Evolutionary conservation across 2,797 vertebrate genomes (phyloP).

Genomic region (Karalla daura): DNA sequence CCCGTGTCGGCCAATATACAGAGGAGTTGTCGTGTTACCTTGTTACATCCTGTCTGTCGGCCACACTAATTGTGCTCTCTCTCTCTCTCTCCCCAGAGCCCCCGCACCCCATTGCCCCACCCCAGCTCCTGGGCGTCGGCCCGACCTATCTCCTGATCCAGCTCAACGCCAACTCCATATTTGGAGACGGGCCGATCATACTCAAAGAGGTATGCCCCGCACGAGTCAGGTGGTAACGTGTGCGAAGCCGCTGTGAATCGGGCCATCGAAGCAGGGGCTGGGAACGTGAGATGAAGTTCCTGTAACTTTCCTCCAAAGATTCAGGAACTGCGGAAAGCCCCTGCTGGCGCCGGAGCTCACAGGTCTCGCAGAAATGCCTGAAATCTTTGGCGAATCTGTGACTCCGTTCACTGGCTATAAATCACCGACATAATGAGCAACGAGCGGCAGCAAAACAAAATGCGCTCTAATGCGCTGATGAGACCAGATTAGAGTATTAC

Average conservation of each 20-base stretch:
- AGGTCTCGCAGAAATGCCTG: no score
- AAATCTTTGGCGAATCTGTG: no score
- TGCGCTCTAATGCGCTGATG: not conserved
- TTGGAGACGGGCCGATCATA: slow-evolving; percentile 97
- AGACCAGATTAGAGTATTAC: not conserved
- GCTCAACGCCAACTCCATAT: slow-evolving; percentile 97
- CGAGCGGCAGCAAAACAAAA: no score
- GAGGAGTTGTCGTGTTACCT: not conserved
- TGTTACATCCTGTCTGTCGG: slow-evolving; percentile 1
- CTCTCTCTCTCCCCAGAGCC: slow-evolving; percentile 86
- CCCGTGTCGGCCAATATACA: slow-evolving; percentile 4
- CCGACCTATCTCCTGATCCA: slow-evolving; percentile 97
- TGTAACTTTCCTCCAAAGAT: no score
- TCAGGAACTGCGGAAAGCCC: no score
- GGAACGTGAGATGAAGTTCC: no score
- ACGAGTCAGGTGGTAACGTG: not conserved
- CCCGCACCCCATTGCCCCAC: slow-evolving; percentile 95
- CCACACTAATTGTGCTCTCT: slow-evolving; percentile 35
- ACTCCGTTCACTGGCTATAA: no score
- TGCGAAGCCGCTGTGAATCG: not conserved
- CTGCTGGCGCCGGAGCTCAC: no score
- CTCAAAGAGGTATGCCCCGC: slow-evolving; percentile 86
- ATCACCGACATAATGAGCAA: no score
- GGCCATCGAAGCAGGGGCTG: no score
- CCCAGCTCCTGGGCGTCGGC: slow-evolving; percentile 93